phyloP scores from a whole-genome alignment of 2,113 vertebrate species.

The Leucoraja erinaceus region DNA sequence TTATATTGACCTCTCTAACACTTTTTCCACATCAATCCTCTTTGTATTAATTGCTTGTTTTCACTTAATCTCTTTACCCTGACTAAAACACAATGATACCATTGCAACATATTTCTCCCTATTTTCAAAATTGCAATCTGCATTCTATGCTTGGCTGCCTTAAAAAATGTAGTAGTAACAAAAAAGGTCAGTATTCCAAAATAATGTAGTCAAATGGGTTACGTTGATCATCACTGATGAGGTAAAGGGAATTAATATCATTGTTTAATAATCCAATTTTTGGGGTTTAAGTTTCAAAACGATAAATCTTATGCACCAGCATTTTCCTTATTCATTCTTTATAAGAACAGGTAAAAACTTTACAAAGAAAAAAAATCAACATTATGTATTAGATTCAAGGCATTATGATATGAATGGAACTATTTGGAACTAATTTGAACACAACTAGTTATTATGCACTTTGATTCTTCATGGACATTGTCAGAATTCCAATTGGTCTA shows the following conservation, averaged over 20 bases:
- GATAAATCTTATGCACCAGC: neutral
- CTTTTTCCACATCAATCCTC: neutral
- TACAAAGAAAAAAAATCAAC: neutral
- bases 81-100: neutral
- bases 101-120: neutral
- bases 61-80: neutral
- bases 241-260: neutral
- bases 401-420: neutral
- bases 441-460: neutral
- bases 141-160: neutral
- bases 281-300: neutral
- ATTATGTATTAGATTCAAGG: neutral
- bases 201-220: neutral
- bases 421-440: neutral
- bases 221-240: neutral
- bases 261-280: neutral
- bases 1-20: neutral
- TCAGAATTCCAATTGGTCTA: neutral
- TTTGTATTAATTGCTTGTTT: neutral
- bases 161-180: neutral
- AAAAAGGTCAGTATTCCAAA: neutral
- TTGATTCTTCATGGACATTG: neutral
- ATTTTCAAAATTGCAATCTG: neutral
- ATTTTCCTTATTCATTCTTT: neutral
- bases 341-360: neutral